phyloP scores from a whole-genome alignment of 2,888 invertebrate species.

The Trichopoda pennipes region DNA sequence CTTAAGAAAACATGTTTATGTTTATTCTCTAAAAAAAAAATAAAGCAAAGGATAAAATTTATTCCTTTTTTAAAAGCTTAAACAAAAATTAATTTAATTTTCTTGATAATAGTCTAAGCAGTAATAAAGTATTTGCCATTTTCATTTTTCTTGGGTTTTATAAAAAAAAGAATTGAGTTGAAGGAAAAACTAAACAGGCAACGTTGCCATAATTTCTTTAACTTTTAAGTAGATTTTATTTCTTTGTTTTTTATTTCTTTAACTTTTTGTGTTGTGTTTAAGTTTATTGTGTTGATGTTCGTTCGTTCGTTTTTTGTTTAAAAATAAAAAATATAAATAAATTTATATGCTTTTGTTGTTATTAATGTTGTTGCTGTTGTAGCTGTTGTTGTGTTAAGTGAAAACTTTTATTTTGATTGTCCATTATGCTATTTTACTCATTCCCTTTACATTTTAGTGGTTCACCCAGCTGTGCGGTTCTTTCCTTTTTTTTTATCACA shows the following conservation, averaged over 20 bases:
- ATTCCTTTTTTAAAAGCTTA: neutral
- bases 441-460: neutral
- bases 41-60: neutral
- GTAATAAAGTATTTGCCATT: neutral
- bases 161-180: neutral
- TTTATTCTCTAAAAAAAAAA: neutral
- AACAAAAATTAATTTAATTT: neutral
- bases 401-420: constrained; percentile 25
- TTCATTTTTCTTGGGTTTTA: neutral
- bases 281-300: constrained; percentile 7
- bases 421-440: constrained; percentile 5
- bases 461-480: neutral
- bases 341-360: neutral
- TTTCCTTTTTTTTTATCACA: neutral
- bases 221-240: constrained; percentile 45
- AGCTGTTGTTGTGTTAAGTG: constrained; percentile 13
- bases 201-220: constrained; percentile 24
- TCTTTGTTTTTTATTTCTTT: neutral
- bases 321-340: neutral
- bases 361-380: constrained; percentile 7
- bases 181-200: neutral
- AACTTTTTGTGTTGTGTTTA: neutral
- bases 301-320: neutral
- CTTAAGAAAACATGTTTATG: neutral
- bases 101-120: neutral